Evolutionary conservation across 1,140 invertebrate genomes (phyloP).

Genomic region (Planococcus citri): DNA sequence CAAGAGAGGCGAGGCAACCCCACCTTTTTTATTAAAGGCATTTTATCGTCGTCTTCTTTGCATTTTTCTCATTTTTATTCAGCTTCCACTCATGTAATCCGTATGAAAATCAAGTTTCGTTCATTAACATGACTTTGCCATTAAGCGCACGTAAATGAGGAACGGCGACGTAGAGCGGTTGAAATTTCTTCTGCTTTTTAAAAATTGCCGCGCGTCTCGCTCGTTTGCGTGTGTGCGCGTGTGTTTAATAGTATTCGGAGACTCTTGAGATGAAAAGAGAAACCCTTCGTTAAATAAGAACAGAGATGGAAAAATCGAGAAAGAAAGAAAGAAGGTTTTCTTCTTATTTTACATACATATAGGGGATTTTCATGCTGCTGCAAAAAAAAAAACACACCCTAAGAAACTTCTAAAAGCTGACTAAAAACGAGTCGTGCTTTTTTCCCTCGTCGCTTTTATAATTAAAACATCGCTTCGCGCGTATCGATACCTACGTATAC

Average conservation of each 20-base stretch:
- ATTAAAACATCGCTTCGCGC: too few relatives aligned
- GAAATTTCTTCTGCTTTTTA: conserved; percentile 18
- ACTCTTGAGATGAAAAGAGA: conserved; percentile 17
- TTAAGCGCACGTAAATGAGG: conserved; percentile 26
- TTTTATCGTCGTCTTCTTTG: conserved; percentile 16
- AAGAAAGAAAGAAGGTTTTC: conserved; percentile 15
- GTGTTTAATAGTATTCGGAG: conserved; percentile 13
- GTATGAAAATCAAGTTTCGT: conserved; percentile 25
- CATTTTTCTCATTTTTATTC: conserved; percentile 9
- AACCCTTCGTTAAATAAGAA: conserved; percentile 16
- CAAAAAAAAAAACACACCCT: neutral
- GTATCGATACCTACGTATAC: too few relatives aligned
- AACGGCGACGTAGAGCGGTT: neutral
- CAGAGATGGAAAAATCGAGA: conserved; percentile 2
- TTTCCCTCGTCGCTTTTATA: neutral
- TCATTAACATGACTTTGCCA: conserved; percentile 27
- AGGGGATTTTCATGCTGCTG: conserved; percentile 11
- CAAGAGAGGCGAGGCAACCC: neutral
- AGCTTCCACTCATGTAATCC: conserved; percentile 12
- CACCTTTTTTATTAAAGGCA: neutral
- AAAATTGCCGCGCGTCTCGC: conserved; percentile 9
- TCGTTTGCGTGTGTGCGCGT: conserved; percentile 16
- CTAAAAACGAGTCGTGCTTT: neutral
- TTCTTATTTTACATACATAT: conserved; percentile 19
- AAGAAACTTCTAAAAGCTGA: neutral